Evolutionary conservation across 37 sponge, comb jelly and placozoan genomes (phyloP), one percentile per base, ranked within the genome.

Genomic region (Crambe crambe): DNA sequence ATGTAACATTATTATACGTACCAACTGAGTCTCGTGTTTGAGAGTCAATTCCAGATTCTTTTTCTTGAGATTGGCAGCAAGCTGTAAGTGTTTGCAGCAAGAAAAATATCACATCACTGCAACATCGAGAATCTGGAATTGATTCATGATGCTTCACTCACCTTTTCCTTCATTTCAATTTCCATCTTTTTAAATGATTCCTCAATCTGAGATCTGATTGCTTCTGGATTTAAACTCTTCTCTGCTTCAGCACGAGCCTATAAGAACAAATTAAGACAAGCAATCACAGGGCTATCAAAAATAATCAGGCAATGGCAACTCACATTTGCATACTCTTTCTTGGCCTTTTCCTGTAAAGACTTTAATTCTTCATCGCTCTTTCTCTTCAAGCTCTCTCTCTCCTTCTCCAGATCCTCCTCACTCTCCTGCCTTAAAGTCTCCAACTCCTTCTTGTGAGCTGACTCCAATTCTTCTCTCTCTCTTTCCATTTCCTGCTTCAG

Each of bases 1-100:
- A 51, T 51, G 9, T 15, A 9, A 51, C 54, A 51, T 51, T 15
- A 51, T n/a, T 20, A 61, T 3, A 66, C 80, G 65, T 18, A 80
- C 80, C 80, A 86, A 37, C 54, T 69, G 42, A 20, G 60, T 18
- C 36, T 80, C 20, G 18, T 86, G 86, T 59, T 86, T 54, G 2
- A 6, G 18, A 31, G 30, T 31, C 22, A 78, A n/a, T 22, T 78
- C 86, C 37, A 37, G 6, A 15, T 68, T 58, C 68, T 78, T 72
- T 15, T 32, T 39, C 32, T 86, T 80, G 20, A 86, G 73, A 32
- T 42, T 54, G 12, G 37, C 72, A 31, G 47, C 79, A 34, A 86
- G 30, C 86, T 86, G 57, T 23, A 74, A 37, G 69, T 18, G 22
- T 41, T 37, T 30, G 23, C n/a, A 75, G 15, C n/a, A 15, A 42